phyloP scores from a whole-genome alignment of 2,797 vertebrate species.

The Helarctos malayanus region DNA sequence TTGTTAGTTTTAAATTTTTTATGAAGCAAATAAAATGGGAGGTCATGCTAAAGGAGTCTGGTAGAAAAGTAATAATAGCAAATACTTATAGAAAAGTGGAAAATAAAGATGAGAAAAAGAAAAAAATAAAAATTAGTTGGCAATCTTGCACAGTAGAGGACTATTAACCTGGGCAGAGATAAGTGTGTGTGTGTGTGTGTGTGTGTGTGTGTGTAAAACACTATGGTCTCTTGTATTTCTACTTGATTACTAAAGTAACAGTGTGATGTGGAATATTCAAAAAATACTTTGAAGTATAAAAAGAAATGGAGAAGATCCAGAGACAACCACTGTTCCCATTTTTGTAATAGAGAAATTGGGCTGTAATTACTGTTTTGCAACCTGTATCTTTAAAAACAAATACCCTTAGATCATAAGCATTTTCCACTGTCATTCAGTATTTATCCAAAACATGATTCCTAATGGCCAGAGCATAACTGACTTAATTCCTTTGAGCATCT shows the following conservation, averaged over 20 bases:
- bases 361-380: background rate
- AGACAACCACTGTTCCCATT: background rate
- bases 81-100: background rate
- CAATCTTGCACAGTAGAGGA: background rate
- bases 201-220: background rate
- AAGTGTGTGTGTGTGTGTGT: background rate
- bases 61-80: background rate
- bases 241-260: background rate
- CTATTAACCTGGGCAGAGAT: background rate
- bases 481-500: constrained; percentile 4
- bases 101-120: background rate
- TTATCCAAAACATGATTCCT: background rate
- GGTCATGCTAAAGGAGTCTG: background rate
- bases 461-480: background rate
- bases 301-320: background rate
- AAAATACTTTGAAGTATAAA: background rate
- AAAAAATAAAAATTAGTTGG: background rate
- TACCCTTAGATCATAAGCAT: background rate
- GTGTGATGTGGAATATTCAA: background rate
- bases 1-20: background rate
- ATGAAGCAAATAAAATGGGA: background rate
- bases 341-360: constrained; percentile 8
- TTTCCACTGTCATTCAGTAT: background rate
- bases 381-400: background rate
- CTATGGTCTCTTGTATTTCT: background rate